Base-by-base conservation (phyloP, 2,888 invertebrate species). In the Ennomos erosarius region DNA sequence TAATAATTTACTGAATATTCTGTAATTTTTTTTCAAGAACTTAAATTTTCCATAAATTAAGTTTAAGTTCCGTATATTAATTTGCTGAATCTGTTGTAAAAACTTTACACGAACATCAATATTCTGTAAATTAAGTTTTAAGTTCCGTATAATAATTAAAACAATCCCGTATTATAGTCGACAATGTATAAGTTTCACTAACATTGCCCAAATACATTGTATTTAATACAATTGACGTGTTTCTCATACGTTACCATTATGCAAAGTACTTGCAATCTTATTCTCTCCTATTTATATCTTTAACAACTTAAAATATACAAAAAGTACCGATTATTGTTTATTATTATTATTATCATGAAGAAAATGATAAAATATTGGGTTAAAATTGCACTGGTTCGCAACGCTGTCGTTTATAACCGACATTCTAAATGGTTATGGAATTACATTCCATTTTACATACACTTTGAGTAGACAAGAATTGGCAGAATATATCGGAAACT, bases 191-290 rank as follows among this genome's bases (percentile, higher is more conserved):
- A 78, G 81, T 79, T 75, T 73, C 42, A 79, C 81, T 75, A 60
- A 71, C 78, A 82, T 80, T 78, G 81, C 76, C 71, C 69, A 68
- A 74, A 76, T 62, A 79, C 72, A 87, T 88, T 90, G 91, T 90
- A 90, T 91, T 86, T 75, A 64, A 90, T 91, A 92, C 91, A 92
- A 90, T 88, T 86, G 89, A 88, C 87, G 77, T 79, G 51, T 76
- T 74, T 71, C 78, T 78, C 76, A 77, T 59, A 59, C 54, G 55
- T 50, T 35, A 42, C 42, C 78, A 76, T 79, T 79, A 80, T 85
- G 89, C 87, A 88, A 86, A 87, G 85, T 85, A 84, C 47, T 40
- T 88, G 89, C 90, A 90, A 91, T 91, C 91, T 91, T 91, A 84
- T 89, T 90, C 90, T 91, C 91, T 92, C 90, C 89, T 89, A 88